phyloP scores from a whole-genome alignment of 1,140 invertebrate species.

The Dreissena polymorpha region DNA sequence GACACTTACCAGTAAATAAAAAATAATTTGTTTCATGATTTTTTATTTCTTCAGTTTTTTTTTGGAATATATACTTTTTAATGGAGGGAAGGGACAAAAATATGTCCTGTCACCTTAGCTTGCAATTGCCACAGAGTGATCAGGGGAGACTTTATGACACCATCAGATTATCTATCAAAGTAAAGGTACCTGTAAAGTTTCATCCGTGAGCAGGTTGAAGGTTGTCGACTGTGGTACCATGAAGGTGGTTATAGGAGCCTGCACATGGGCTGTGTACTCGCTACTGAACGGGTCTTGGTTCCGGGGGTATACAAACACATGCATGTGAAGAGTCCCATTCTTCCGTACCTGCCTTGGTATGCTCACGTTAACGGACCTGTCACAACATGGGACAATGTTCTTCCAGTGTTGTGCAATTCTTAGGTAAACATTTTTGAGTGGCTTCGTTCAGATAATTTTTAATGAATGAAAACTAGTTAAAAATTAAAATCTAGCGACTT shows the following conservation, averaged over 20 bases:
- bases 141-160: no score
- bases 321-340: constrained; percentile 89
- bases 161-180: no score
- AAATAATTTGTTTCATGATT: no score
- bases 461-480: constrained; percentile 34
- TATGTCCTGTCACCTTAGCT: no score
- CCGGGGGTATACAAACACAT: constrained; percentile 73
- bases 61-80: no score
- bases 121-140: no score
- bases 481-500: constrained; percentile 1
- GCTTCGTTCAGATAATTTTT: background rate
- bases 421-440: no score
- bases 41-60: no score
- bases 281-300: constrained; percentile 62
- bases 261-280: constrained; percentile 78
- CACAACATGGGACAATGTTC: constrained; percentile 2
- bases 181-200: background rate
- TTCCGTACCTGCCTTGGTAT: constrained; percentile 86
- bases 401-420: no score
- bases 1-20: no score
- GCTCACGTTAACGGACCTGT: constrained; percentile 76
- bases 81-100: no score
- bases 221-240: constrained; percentile 86
- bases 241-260: constrained; percentile 85
- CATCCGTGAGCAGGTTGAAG: constrained; percentile 85